A percentile compares a stretch with the other conserved stretches of the same genome.
Conservation (phyloP, 2,888 invertebrate species). For the Drosophila kambysellisi region DNA sequence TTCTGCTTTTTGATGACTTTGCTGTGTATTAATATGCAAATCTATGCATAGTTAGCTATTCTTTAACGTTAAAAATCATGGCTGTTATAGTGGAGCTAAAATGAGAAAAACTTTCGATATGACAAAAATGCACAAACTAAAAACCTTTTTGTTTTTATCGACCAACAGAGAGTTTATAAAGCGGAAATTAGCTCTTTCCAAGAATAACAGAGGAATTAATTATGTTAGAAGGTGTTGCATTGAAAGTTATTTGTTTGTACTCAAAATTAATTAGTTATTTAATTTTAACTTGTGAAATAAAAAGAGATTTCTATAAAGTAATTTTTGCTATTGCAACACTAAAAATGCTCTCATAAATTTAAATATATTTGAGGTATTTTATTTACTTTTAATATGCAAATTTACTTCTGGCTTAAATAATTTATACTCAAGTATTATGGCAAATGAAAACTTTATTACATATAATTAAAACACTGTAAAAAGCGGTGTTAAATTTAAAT, state of each 20-base stretch:
- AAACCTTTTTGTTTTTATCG: constrained; percentile 2
- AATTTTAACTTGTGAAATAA: neutral
- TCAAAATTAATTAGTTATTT: constrained; percentile 4
- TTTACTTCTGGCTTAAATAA: neutral
- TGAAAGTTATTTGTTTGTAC: constrained; percentile 14
- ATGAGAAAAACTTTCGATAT: constrained; percentile 39
- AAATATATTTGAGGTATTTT: neutral
- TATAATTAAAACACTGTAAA: neutral
- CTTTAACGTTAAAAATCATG: neutral
- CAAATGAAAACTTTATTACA: neutral
- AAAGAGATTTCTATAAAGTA: neutral
- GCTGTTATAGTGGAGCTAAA: constrained; percentile 5
- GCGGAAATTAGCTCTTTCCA: neutral
- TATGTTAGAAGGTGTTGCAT: neutral
- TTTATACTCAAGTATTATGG: too few relatives aligned
- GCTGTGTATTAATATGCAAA: constrained; percentile 66
- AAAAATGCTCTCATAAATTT: neutral
- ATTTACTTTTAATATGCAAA: neutral
- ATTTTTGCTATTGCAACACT: neutral
- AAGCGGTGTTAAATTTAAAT: neutral
- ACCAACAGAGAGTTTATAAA: neutral
- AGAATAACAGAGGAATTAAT: constrained; percentile 14
- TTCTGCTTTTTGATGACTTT: constrained; percentile 57
- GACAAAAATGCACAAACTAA: constrained; percentile 33
- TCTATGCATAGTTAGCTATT: constrained; percentile 36